Evolutionary conservation across 2,888 invertebrate species (phyloP).

Genomic region (Drepana falcataria): DNA sequence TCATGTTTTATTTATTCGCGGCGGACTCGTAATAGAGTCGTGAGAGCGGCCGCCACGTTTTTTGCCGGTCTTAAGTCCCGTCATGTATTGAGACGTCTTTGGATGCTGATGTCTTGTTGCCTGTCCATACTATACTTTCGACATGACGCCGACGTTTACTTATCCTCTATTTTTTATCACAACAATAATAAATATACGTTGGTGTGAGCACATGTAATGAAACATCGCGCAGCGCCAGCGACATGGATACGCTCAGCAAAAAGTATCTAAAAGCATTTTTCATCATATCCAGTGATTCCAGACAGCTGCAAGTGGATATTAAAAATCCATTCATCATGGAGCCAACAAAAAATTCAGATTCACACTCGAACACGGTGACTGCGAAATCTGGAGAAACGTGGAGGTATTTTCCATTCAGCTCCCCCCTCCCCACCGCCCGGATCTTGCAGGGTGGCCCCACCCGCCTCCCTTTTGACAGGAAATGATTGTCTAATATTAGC

Average conservation of each 20-base stretch:
- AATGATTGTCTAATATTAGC: slow-evolving; percentile 79
- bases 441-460: slow-evolving; percentile 39
- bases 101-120: slow-evolving; percentile 75
- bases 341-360: slow-evolving; percentile 71
- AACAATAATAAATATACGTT: slow-evolving; percentile 19
- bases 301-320: slow-evolving; percentile 70
- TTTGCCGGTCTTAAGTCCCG: slow-evolving; percentile 61
- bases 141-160: slow-evolving; percentile 69
- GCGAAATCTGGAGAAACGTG: slow-evolving; percentile 71
- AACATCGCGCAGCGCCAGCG: slow-evolving; percentile 4
- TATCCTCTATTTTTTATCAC: slow-evolving; percentile 46
- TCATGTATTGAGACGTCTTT: slow-evolving; percentile 73
- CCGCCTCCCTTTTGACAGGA: slow-evolving; percentile 74
- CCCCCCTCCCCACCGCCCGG: slow-evolving; percentile 25
- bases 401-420: slow-evolving; percentile 55
- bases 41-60: slow-evolving; percentile 73
- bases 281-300: slow-evolving; percentile 37
- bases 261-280: slow-evolving; percentile 39
- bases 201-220: slow-evolving; percentile 7
- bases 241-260: slow-evolving; percentile 3
- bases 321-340: slow-evolving; percentile 71
- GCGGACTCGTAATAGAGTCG: slow-evolving; percentile 75
- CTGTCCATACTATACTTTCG: slow-evolving; percentile 64
- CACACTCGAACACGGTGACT: slow-evolving; percentile 67
- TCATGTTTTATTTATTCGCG: slow-evolving; percentile 78